phyloP scores from a whole-genome alignment of 2,113 vertebrate genomes.

The Nipponia nippon region DNA sequence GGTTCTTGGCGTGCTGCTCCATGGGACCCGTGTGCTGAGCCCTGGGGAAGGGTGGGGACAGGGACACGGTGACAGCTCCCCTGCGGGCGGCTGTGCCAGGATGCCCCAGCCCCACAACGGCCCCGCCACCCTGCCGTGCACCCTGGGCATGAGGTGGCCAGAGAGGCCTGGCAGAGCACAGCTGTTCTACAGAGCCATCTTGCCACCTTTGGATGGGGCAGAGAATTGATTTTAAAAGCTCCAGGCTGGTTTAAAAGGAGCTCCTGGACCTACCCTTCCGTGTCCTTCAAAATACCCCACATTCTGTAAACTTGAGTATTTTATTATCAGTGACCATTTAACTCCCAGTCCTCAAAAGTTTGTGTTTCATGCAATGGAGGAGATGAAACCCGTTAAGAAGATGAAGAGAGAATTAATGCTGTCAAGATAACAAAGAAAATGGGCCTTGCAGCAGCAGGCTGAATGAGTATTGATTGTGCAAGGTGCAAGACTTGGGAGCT shows the following conservation, averaged over 20 bases:
- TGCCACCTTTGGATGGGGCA: neutral
- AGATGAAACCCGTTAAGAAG: neutral
- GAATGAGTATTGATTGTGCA: accelerated
- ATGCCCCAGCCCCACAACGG: accelerated
- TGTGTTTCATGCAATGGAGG: accelerated
- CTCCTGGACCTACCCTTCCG: too few relatives aligned
- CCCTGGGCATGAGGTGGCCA: neutral
- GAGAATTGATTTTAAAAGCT: neutral
- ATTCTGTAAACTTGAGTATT: neutral
- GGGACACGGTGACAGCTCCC: neutral
- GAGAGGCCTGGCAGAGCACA: neutral
- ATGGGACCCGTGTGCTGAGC: accelerated
- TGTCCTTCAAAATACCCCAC: neutral
- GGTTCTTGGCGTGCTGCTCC: accelerated
- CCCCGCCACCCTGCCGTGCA: accelerated
- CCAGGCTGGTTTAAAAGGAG: neutral
- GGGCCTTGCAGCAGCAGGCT: neutral
- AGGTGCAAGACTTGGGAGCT: neutral
- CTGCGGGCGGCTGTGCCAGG: neutral
- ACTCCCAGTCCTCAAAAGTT: neutral
- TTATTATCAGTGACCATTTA: neutral
- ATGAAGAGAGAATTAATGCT: neutral
- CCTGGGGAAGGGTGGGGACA: too few relatives aligned
- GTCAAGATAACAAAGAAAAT: neutral
- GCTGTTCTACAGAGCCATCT: neutral